Percentiles rank a stretch among this genome's conserved stretches.
Conservation (phyloP, 2,888 invertebrate species). For the Glaucopsyche alexis region DNA sequence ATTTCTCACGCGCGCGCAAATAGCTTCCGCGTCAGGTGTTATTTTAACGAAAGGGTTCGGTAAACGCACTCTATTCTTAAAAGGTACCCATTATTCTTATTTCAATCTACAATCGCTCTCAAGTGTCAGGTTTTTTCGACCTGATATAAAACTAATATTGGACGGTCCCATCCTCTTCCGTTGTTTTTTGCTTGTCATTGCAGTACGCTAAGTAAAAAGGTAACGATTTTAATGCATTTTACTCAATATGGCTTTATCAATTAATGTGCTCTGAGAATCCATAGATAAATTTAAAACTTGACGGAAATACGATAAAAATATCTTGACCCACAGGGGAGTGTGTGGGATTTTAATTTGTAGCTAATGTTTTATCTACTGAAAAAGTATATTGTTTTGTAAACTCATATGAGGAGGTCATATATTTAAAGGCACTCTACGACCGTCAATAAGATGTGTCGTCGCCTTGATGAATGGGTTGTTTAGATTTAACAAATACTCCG, state of each 20-base stretch:
- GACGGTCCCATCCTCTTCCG: conserved; percentile 79
- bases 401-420: conserved; percentile 47
- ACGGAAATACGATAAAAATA: conserved; percentile 55
- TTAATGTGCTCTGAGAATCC: conserved; percentile 37
- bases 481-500: conserved; percentile 57
- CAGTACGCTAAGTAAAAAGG: conserved; percentile 60
- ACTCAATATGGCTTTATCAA: conserved; percentile 32
- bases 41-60: conserved; percentile 66
- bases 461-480: conserved; percentile 67
- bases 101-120: conserved; percentile 72
- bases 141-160: conserved; percentile 79
- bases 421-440: conserved; percentile 44
- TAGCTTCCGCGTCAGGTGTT: conserved; percentile 77
- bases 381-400: conserved; percentile 28
- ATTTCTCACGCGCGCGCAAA: conserved; percentile 73
- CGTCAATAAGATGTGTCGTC: conserved; percentile 62
- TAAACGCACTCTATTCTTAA: conserved; percentile 56
- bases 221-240: conserved; percentile 27
- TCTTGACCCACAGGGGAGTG: conserved; percentile 64
- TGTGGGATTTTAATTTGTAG: conserved; percentile 41
- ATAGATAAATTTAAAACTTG: conserved; percentile 44
- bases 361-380: conserved; percentile 32
- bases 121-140: conserved; percentile 71
- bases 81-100: conserved; percentile 72
- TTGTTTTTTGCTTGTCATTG: conserved; percentile 64